Base-by-base conservation (phyloP, 1,140 invertebrate genomes). In the Metaphire vulgaris region DNA sequence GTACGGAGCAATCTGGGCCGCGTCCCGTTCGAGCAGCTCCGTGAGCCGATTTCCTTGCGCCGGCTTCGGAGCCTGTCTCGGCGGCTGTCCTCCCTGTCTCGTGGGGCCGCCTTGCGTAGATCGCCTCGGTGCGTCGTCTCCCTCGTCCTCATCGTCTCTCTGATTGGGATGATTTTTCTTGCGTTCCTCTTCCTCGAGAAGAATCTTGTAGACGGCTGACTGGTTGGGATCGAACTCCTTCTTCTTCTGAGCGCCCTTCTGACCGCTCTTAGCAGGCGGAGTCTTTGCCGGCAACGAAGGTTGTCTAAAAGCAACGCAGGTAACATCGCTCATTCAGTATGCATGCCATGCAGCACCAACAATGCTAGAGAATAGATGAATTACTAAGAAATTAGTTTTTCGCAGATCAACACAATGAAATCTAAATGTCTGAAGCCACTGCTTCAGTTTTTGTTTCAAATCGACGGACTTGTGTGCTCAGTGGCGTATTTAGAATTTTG, bases 201-300 rank as follows among this genome's bases (percentile, higher is more conserved):
- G 32, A 16, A 64, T 64, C 16, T 41, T 31, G 72, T 56, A 64
- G n/a, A 73, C 72, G 6, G 72, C 72, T 16, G 72, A 73, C 33
- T 73, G 72, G 28, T 64, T 34, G 33, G 72, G 1, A n/a, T 56
- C n/a, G 41, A 73, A 73, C 31, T 73, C 72, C 31, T 73, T 73
- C 33, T 73, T 73, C 33, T 34, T 64, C 26, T 31, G 33, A 1
- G 33, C n/a, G 14, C 32, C 32, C 41, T 56, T 56, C 41, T 56
- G 41, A 6, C 41, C 41, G 6, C 6, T 6, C 41, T 56, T 56
- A 6, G 41, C 41, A 56, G 41, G 41, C 6, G 41, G 6, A 6
- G 41, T 56, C 41, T 56, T 56, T 21, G 41, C 6, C 6, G 41
- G 41, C 41, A 56, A 21, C 6, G 41, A 56, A 12, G 41, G 41